These are phyloP conservation scores for Erpetoichthys calabaricus DNA, from an alignment of 2,797 vertebrate genomes.

Conservation along the genomic window DNA sequence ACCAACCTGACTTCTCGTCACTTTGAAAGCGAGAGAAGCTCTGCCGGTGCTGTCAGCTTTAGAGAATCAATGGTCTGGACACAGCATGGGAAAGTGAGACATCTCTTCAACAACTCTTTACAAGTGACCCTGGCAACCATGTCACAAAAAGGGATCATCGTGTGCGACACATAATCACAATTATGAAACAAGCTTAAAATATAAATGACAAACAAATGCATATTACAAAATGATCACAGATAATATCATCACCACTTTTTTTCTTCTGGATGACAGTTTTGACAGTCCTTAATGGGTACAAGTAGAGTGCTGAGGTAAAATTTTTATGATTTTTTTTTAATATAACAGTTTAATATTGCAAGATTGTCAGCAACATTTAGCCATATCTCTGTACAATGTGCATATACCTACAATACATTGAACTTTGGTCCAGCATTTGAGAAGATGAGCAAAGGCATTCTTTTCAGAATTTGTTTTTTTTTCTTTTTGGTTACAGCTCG, in stretches of 20 bases:
- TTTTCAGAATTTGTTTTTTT: constrained; percentile 29
- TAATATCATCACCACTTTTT: constrained; percentile 3
- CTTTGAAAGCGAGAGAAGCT: constrained; percentile 32
- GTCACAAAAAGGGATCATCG: constrained; percentile 41
- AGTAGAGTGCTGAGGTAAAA: constrained; percentile 83
- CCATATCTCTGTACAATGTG: constrained; percentile 96
- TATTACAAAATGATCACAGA: constrained; percentile 55
- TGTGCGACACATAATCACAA: constrained; percentile 56
- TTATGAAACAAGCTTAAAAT: constrained; percentile 45
- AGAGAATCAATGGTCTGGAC: constrained; percentile 32
- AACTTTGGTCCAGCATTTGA: constrained; percentile 97
- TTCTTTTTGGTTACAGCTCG: constrained; percentile 93
- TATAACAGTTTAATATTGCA: constrained; percentile 72
- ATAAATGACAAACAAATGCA: constrained; percentile 42
- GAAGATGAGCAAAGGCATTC: constrained; percentile 81
- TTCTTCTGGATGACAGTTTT: constrained; percentile 43
- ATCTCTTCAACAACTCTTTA: constrained; percentile 42
- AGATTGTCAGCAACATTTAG: constrained; percentile 98
- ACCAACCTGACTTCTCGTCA: constrained; percentile 59
- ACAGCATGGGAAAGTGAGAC: constrained; percentile 36
- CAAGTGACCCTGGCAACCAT: constrained; percentile 65
- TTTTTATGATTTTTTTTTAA: constrained; percentile 60
- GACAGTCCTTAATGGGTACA: constrained; percentile 54
- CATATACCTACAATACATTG: constrained; percentile 85
- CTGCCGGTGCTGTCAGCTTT: constrained; percentile 28